Conservation (phyloP, 2,888 invertebrate species). For the Amorpha juglandis region DNA sequence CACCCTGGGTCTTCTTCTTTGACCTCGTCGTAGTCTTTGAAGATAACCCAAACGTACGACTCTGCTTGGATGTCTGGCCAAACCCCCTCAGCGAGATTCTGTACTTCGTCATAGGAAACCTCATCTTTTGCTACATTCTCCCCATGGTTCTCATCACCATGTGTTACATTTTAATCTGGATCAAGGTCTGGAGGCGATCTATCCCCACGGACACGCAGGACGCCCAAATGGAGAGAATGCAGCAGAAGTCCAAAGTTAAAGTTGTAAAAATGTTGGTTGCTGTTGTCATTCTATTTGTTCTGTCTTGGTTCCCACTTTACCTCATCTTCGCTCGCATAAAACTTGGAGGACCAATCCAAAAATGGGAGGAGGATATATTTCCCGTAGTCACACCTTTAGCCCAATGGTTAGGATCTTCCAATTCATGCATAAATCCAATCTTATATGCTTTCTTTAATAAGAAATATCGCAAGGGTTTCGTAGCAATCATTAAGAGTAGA, state of each 20-base stretch:
- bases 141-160: slow-evolving; percentile 95
- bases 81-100: slow-evolving; percentile 91
- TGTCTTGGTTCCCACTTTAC: slow-evolving; percentile 97
- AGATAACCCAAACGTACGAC: slow-evolving; percentile 89
- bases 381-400: slow-evolving; percentile 93
- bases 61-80: slow-evolving; percentile 95
- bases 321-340: slow-evolving; percentile 94
- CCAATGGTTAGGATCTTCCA: slow-evolving; percentile 96
- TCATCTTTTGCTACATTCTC: slow-evolving; percentile 94
- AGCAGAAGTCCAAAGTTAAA: slow-evolving; percentile 97
- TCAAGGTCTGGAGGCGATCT: slow-evolving; percentile 93
- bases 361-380: slow-evolving; percentile 91
- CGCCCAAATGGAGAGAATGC: slow-evolving; percentile 95
- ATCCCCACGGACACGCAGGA: slow-evolving; percentile 96
- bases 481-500: slow-evolving; percentile 93
- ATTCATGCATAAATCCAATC: slow-evolving; percentile 97
- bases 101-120: slow-evolving; percentile 94
- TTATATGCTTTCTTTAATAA: slow-evolving; percentile 97
- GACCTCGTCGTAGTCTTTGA: slow-evolving; percentile 90
- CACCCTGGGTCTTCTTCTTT: slow-evolving; percentile 96
- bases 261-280: slow-evolving; percentile 97
- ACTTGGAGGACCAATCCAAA: slow-evolving; percentile 89
- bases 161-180: slow-evolving; percentile 96
- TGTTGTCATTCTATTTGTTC: slow-evolving; percentile 95
- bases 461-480: slow-evolving; percentile 95